Evolutionary conservation across 2,888 invertebrate genomes (phyloP), one percentile per base, ranked within the genome.

Genomic region (Stramonita haemastoma): DNA sequence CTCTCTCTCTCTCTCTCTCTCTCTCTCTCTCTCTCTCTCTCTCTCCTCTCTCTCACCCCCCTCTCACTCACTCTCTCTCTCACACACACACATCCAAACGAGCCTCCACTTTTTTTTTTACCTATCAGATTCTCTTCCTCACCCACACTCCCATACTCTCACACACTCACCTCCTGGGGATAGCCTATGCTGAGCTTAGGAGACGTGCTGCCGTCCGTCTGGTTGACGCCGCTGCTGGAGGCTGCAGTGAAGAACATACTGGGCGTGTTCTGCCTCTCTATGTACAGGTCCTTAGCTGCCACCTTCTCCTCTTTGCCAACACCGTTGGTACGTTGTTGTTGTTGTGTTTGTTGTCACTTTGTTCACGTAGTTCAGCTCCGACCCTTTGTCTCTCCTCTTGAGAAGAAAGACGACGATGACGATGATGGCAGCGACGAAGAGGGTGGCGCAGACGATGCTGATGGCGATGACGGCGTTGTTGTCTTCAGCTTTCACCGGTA

Each of bases 401-500:
- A 90, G 36, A 17, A 70, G 79, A 73, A 87, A 90, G 22, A 90
- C 90, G 36, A 90, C 34, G 17, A 86, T 60, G 19, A 90, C 79
- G 85, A 91, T 88, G 60, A 89, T 36, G n/a, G 70, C 88, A n/a
- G 89, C 83, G 32, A 91, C 22, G 34, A 89, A n/a, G 29, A 90
- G 46, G 26, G 90, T 93, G 36, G 93, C 94, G 22, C 94, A 91
- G 29, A 94, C 92, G 89, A 95, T 93, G 26, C 94, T 93, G 17
- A 92, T 92, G 87, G 93, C 93, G n/a, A 94, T 91, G 86, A 93
- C 92, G 36, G 93, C 92, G 81, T 91, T 91, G 46, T 88, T 88
- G 56, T 90, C 90, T 4, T 86, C 85, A 26, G 36, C 46, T 11
- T 56, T 81, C 29, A 89, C 36, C 13, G 90, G 86, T 32, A 34